Evolutionary conservation across 2,888 invertebrate species (phyloP).

Genomic region (Choristoneura rosaceana): DNA sequence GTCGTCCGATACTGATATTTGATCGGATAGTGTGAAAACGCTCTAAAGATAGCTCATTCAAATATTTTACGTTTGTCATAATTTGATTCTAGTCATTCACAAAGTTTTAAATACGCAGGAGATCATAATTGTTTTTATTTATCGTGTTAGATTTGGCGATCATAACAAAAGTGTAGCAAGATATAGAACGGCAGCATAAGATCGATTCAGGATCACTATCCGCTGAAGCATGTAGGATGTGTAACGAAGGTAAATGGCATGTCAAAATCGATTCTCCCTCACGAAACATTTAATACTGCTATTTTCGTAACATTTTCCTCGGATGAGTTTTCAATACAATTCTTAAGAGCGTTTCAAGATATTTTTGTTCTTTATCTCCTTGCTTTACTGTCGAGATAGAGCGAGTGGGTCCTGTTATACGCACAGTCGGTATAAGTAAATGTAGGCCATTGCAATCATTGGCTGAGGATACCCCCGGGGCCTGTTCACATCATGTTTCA

Average conservation of each 20-base stretch:
- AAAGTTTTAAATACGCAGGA: neutral
- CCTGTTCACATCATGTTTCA: slow-evolving; percentile 44
- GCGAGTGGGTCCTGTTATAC: slow-evolving; percentile 29
- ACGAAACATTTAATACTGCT: slow-evolving; percentile 9
- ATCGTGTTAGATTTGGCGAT: neutral
- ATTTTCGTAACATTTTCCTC: slow-evolving; percentile 11
- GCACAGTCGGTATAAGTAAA: slow-evolving; percentile 43
- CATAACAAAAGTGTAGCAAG: neutral
- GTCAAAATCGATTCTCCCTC: slow-evolving; percentile 24
- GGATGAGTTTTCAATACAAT: slow-evolving; percentile 4
- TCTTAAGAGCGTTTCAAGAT: slow-evolving; percentile 1
- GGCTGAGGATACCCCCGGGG: slow-evolving; percentile 47
- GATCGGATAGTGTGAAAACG: no score
- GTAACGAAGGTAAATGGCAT: slow-evolving; percentile 35
- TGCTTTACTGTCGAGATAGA: slow-evolving; percentile 13
- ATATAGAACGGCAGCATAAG: neutral
- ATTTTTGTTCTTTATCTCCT: slow-evolving; percentile 9
- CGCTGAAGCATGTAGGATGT: slow-evolving; percentile 14
- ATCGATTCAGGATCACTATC: slow-evolving; percentile 16
- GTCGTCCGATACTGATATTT: no score
- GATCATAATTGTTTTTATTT: neutral
- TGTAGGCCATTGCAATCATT: slow-evolving; percentile 46
- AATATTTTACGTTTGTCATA: neutral
- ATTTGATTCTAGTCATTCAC: neutral
- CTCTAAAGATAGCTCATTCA: neutral